These are phyloP conservation scores for Pterocles gutturalis DNA, from an alignment of 2,113 vertebrate species.

Conservation along the genomic window DNA sequence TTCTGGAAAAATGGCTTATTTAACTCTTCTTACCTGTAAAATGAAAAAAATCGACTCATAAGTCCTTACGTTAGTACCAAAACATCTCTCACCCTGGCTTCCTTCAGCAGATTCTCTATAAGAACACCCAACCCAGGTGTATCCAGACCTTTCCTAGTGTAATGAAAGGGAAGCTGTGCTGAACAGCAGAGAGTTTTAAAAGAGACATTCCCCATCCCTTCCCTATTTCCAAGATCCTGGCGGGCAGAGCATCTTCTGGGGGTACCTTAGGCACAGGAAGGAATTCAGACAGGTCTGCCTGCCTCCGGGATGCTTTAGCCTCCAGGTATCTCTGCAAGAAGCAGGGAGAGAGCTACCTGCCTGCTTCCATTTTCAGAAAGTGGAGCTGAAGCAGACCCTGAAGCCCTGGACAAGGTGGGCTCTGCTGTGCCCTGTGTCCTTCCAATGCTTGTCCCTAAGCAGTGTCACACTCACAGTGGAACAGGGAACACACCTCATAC, in stretches of 20 bases:
- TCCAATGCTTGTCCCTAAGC: neutral
- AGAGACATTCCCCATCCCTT: neutral
- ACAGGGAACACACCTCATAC: neutral
- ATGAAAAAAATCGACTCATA: neutral
- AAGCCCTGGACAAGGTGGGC: neutral
- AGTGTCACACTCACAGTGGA: too few species aligned
- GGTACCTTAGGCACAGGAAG: neutral
- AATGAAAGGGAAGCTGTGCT: neutral
- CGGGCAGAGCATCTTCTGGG: neutral
- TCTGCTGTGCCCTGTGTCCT: neutral
- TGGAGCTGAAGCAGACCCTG: neutral
- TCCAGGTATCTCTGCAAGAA: neutral
- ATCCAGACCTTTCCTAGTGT: neutral
- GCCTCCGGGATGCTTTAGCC: too few species aligned
- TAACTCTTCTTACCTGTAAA: neutral
- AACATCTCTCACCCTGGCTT: neutral
- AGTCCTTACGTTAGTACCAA: neutral
- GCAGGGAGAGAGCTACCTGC: neutral
- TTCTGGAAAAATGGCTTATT: neutral
- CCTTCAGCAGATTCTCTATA: neutral
- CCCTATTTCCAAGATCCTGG: neutral
- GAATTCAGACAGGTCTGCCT: neutral
- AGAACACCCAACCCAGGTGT: neutral
- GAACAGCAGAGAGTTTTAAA: neutral
- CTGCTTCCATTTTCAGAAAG: neutral